Evolutionary conservation across 2,888 invertebrate species (phyloP), one percentile per base, ranked within the genome.

Genomic region (Antheraea assamensis): DNA sequence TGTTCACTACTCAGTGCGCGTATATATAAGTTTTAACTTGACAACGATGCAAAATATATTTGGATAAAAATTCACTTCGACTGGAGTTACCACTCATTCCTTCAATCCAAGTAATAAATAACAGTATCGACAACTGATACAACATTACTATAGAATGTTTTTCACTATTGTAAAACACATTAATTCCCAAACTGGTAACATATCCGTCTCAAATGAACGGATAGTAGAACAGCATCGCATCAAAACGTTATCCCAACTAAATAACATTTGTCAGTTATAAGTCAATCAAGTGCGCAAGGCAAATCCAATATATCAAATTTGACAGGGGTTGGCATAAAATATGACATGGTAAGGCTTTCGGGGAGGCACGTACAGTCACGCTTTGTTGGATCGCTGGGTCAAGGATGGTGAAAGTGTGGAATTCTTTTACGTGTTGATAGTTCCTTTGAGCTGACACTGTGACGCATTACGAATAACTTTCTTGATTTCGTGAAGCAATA

Each of bases 271-370:
- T 79, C 81, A 81, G 80, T 83, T 78, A 84, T 84, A 85, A 87
- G 88, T 88, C 89, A 89, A 87, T 86, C 86, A 85, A 79, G 81
- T 83, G 81, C 81, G 83, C 76, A 81, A 82, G 80, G 84, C 78
- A 87, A 90, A 90, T 85, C 83, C 86, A 90, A 92, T 94, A 88
- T 87, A 93, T 94, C 93, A 92, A 87, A 86, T 89, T 90, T 92
- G 94, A 93, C 91, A 84, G 81, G 89, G 92, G 92, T 90, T 85
- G 83, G 81, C 83, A 83, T 83, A 82, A 78, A 83, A 85, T 82
- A 86, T 89, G 92, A 92, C 92, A 93, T 81, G 89, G 85, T 90
- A 93, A 92, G 81, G 89, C 92, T 93, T 90, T 92, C 87, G 89
- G 78, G 82, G n/a, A 80, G 75, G 71, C 76, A 76, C 76, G 72